Base-by-base conservation (phyloP, 1,140 invertebrate species). In the Chionoecetes opilio region DNA sequence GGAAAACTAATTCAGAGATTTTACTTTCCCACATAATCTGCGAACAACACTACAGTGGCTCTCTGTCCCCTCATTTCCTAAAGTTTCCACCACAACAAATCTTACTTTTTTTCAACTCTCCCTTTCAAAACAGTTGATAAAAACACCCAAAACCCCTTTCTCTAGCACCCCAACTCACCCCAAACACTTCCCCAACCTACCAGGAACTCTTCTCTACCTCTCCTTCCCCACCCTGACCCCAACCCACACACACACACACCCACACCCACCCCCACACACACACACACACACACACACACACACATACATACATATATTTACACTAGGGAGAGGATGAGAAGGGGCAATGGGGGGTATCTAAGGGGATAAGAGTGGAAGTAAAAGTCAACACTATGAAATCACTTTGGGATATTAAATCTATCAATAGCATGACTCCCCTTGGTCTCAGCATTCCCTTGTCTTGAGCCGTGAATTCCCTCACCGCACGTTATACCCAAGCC, bases 381-480 rank as follows among this genome's bases (percentile, higher is more conserved):
- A 75, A 75, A 75, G 1, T 75, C 63, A 75, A n/a, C 21, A 26
- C 63, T n/a, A 26, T 26, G n/a, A 75, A 75, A 75, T 75, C 63
- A 75, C 63, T 75, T 75, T 75, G 63, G 63, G 63, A 75, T 75
- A 75, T 75, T 75, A 75, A 75, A 75, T 75, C 63, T 75, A 75
- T 75, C 63, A 75, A 75, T 75, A 75, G 63, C 26, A 75, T 11
- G 2, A 26, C 63, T 75, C 63, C 63, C 63, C 63, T 26, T 75
- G 53, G 9, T 21, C 63, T 26, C 63, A 75, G 63, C 63, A 5
- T 6, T 63, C 17, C 53, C 53, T 21, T n/a, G 63, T n/a, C 63
- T n/a, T 75, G 63, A 75, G 26, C 21, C 8, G 11, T 21, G 21
- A n/a, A 75, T 75, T 75, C 63, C 26, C 63, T 26, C 63, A 75